Evolutionary conservation across 2,113 vertebrate genomes (phyloP).

Genomic region (Isichthys henryi): DNA sequence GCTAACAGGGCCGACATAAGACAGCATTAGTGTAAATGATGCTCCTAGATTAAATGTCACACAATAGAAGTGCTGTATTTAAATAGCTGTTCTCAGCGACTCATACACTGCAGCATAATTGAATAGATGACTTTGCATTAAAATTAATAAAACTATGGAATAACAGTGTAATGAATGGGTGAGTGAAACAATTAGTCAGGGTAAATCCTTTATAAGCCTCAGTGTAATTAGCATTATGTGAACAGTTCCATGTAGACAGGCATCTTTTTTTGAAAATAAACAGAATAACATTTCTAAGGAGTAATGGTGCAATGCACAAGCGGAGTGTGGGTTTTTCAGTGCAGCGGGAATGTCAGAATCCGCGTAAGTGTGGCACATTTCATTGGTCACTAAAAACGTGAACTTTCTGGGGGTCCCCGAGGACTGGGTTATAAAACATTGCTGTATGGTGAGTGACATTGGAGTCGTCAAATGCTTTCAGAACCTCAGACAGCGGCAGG

Average conservation of each 20-base stretch:
- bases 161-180: neutral
- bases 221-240: neutral
- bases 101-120: neutral
- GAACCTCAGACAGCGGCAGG: neutral
- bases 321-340: neutral
- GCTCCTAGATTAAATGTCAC: neutral
- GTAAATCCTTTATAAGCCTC: neutral
- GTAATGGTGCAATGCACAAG: neutral
- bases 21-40: neutral
- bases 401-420: neutral
- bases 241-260: neutral
- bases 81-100: neutral
- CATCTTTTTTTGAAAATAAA: slow-evolving; percentile 2
- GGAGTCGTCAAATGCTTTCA: neutral
- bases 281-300: neutral
- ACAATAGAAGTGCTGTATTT: neutral
- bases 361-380: neutral
- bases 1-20: neutral
- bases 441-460: neutral
- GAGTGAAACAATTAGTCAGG: neutral
- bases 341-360: neutral
- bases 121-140: slow-evolving; percentile 1
- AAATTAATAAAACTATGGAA: neutral
- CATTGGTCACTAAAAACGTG: neutral
- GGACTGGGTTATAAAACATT: neutral